Evolutionary conservation across 2,113 vertebrate genomes (phyloP).

Genomic region (Lagopus muta): DNA sequence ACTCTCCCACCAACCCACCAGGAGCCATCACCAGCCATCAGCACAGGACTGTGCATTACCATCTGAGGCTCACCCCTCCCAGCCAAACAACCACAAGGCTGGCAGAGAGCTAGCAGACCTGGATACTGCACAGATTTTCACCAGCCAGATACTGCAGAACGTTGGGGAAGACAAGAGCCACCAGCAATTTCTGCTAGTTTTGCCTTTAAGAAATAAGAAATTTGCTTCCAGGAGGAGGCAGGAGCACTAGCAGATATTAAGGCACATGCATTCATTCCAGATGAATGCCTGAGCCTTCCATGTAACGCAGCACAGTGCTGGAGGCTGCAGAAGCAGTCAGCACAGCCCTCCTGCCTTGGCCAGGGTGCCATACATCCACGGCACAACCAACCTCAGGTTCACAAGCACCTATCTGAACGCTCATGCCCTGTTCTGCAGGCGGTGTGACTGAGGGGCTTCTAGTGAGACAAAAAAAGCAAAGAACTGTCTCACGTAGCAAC

Average conservation of each 20-base stretch:
- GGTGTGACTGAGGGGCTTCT: rapidly evolving
- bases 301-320: rapidly evolving
- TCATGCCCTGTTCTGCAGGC: rapidly evolving
- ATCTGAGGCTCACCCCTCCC: not conserved
- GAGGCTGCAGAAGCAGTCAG: not conserved
- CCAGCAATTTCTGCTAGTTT: not conserved
- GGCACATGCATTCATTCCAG: rapidly evolving
- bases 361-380: rapidly evolving
- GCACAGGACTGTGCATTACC: rapidly evolving
- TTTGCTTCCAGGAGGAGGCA: not conserved
- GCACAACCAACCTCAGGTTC: not conserved
- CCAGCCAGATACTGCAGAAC: rapidly evolving
- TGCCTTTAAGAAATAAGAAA: not conserved
- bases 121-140: not conserved
- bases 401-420: not conserved
- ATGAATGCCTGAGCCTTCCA: not conserved
- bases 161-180: not conserved
- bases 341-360: not conserved
- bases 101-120: not conserved
- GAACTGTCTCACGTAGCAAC: not conserved
- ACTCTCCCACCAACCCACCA: not conserved
- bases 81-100: not conserved
- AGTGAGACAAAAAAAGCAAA: not conserved
- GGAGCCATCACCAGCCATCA: not conserved
- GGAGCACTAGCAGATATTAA: not conserved